Conservation (phyloP, 2,113 vertebrate species). For the Baryphthengus martii region DNA sequence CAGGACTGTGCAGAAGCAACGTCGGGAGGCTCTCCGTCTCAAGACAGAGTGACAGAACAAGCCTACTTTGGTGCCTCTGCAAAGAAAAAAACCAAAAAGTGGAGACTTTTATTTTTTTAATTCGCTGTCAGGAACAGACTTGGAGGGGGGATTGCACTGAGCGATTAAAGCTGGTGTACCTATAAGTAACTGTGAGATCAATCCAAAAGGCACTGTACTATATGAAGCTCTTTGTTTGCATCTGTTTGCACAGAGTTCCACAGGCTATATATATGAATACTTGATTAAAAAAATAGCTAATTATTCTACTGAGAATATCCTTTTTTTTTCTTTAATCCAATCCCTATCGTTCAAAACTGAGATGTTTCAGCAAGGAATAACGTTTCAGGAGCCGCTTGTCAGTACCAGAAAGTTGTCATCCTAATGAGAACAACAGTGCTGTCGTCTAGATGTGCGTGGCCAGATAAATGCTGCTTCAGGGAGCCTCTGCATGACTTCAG, state of each 20-base stretch:
- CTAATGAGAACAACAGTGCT: slow-evolving; percentile 22
- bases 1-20: slow-evolving; percentile 79
- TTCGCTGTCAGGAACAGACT: neutral
- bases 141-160: neutral
- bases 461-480: slow-evolving; percentile 1
- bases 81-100: neutral
- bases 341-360: neutral
- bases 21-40: slow-evolving; percentile 44
- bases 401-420: slow-evolving; percentile 16
- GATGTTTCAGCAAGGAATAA: neutral
- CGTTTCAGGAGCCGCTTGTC: slow-evolving; percentile 20
- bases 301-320: neutral
- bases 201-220: neutral
- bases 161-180: neutral
- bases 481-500: neutral
- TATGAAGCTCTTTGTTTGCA: slow-evolving; percentile 9
- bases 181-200: neutral
- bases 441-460: slow-evolving; percentile 15
- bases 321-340: neutral
- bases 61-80: neutral
- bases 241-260: neutral
- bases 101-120: neutral
- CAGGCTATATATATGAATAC: neutral
- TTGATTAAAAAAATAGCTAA: slow-evolving; percentile 31
- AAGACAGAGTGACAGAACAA: slow-evolving; percentile 54